Evolutionary conservation across 2,113 vertebrate species (phyloP).

Genomic region (Benitochromis conjunctus): DNA sequence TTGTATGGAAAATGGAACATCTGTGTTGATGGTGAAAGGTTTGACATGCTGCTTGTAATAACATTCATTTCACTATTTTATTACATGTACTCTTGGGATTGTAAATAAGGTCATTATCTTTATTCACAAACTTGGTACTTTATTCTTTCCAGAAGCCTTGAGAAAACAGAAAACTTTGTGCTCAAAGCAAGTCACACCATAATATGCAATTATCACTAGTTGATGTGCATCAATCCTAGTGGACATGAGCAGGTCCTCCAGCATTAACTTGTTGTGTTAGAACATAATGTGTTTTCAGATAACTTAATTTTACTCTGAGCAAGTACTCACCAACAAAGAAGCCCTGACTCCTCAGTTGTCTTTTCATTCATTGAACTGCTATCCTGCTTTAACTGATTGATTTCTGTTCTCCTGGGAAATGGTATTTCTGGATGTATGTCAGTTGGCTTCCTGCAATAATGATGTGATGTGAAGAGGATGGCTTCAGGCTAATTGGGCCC

Average conservation of each 20-base stretch:
- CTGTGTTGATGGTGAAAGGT: background rate
- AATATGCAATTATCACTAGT: background rate
- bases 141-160: background rate
- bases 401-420: slow-evolving; percentile 1
- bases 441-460: slow-evolving; percentile 37
- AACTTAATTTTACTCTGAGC: background rate
- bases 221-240: background rate
- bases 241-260: background rate
- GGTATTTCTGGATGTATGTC: slow-evolving; percentile 26
- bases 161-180: background rate
- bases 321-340: background rate
- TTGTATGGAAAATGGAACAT: background rate
- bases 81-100: background rate
- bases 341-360: background rate
- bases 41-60: background rate
- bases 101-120: background rate
- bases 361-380: background rate
- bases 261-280: background rate
- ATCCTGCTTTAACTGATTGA: background rate
- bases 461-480: slow-evolving; percentile 52
- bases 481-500: slow-evolving; percentile 52
- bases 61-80: background rate
- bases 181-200: background rate
- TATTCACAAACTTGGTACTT: background rate
- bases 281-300: background rate